Percentiles rank a stretch among this genome's conserved stretches.
Evolutionary conservation across 2,888 invertebrate genomes (phyloP).

Genomic region (Cephus sareptanus): DNA sequence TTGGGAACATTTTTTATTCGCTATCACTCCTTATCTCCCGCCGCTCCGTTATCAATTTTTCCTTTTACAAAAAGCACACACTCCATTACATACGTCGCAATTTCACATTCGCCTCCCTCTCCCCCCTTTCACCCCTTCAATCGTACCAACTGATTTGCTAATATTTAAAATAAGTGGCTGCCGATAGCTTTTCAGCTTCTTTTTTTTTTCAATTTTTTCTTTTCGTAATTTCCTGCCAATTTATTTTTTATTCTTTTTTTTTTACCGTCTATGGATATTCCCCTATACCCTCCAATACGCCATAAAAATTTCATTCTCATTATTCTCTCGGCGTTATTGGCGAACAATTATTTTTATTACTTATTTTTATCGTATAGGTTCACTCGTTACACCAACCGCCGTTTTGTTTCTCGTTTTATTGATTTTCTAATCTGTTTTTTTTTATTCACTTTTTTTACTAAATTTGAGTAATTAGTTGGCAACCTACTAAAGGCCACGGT

Average conservation of each 20-base stretch:
- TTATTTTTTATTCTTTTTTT: too few species aligned
- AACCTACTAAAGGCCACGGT: not conserved
- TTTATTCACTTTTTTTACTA: not conserved
- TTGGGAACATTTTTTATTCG: constrained; percentile 29
- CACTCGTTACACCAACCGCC: not conserved
- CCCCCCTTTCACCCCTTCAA: not conserved
- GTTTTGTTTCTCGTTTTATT: not conserved
- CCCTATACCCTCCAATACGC: too few species aligned
- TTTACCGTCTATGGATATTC: too few species aligned
- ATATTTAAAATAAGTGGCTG: constrained; percentile 10
- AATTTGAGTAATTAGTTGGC: not conserved
- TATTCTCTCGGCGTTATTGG: constrained; percentile 15
- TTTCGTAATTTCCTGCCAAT: not conserved
- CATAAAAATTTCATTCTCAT: constrained; percentile 12
- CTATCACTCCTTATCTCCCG: constrained; percentile 13
- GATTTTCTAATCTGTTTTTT: not conserved
- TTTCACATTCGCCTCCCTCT: constrained; percentile 2
- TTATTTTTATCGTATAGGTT: not conserved
- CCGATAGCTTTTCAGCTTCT: constrained; percentile 22
- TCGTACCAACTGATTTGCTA: not conserved
- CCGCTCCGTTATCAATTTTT: constrained; percentile 11
- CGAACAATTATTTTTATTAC: not conserved
- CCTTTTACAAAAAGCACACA: not conserved
- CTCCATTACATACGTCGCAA: not conserved
- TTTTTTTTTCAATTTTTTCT: constrained; percentile 13